phyloP scores from a whole-genome alignment of 2,113 vertebrate species.

The Daboia siamensis region DNA sequence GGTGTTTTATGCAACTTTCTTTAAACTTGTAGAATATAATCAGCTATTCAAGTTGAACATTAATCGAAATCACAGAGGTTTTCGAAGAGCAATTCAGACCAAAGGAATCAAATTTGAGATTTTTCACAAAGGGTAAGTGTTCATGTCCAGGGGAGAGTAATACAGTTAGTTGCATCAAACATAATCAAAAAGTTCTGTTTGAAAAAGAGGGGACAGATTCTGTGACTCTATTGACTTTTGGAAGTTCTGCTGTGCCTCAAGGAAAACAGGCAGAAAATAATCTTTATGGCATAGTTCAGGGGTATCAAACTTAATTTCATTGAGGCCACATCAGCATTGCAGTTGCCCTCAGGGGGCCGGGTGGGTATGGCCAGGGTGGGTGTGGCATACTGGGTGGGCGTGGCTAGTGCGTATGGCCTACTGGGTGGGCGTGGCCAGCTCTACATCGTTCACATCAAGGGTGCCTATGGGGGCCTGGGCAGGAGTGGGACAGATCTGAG shows the following conservation, averaged over 20 bases:
- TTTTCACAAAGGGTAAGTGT: slow-evolving; percentile 92
- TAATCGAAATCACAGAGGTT: slow-evolving; percentile 91
- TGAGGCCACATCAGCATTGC: too few relatives aligned
- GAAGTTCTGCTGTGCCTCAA: background rate
- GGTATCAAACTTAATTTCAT: too few relatives aligned
- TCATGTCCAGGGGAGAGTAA: background rate
- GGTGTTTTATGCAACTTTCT: background rate
- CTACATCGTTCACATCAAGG: too few relatives aligned
- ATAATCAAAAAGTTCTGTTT: background rate
- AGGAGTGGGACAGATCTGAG: too few relatives aligned
- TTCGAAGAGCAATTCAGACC: slow-evolving; percentile 82
- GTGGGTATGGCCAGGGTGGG: too few relatives aligned
- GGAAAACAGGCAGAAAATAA: background rate
- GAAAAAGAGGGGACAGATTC: background rate
- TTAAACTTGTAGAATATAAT: slow-evolving; percentile 80
- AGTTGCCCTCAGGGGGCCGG: too few relatives aligned
- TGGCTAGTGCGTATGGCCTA: too few relatives aligned
- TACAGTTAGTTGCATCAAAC: background rate
- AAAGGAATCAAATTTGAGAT: slow-evolving; percentile 96
- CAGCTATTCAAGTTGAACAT: slow-evolving; percentile 91
- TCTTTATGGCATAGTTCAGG: background rate
- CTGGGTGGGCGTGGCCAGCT: too few relatives aligned
- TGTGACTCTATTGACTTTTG: background rate
- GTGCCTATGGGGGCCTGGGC: too few relatives aligned
- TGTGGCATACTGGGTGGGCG: too few relatives aligned